phyloP scores from a whole-genome alignment of 1,140 invertebrate genomes.

The Drosophila simulans region DNA sequence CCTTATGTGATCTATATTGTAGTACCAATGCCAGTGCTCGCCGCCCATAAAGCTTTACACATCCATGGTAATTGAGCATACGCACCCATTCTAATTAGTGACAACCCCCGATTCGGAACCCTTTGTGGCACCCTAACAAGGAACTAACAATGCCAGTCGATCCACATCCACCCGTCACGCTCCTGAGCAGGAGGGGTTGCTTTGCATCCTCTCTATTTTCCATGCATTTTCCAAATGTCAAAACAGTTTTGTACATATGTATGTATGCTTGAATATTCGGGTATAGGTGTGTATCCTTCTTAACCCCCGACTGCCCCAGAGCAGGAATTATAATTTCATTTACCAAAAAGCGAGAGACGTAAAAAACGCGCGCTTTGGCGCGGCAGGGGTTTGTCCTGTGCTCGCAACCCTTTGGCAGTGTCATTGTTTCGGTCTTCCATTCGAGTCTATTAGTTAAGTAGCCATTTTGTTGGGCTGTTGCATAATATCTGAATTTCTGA shows the following conservation, averaged over 20 bases:
- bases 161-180: conserved; percentile 67
- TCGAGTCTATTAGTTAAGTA: conserved; percentile 77
- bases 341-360: conserved; percentile 46
- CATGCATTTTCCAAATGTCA: conserved; percentile 78
- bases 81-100: conserved; percentile 79
- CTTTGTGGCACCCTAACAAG: conserved; percentile 23
- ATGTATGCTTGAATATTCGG: conserved; percentile 3
- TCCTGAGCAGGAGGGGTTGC: conserved; percentile 57
- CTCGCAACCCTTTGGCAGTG: conserved; percentile 53
- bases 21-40: neutral
- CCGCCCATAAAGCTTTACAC: conserved; percentile 13
- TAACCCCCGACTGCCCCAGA: conserved; percentile 36
- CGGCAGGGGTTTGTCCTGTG: conserved; percentile 66
- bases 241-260: conserved; percentile 70
- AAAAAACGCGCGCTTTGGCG: conserved; percentile 27
- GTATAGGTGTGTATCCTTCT: neutral
- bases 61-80: conserved; percentile 61
- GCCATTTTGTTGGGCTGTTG: conserved; percentile 77
- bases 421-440: conserved; percentile 51
- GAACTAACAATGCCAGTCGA: conserved; percentile 27
- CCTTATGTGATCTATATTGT: neutral
- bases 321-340: conserved; percentile 78
- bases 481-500: conserved; percentile 61
- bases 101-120: conserved; percentile 49
- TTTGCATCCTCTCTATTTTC: conserved; percentile 38